phyloP scores from a whole-genome alignment of 2,888 invertebrate genomes.

The Nymphalis urticae region DNA sequence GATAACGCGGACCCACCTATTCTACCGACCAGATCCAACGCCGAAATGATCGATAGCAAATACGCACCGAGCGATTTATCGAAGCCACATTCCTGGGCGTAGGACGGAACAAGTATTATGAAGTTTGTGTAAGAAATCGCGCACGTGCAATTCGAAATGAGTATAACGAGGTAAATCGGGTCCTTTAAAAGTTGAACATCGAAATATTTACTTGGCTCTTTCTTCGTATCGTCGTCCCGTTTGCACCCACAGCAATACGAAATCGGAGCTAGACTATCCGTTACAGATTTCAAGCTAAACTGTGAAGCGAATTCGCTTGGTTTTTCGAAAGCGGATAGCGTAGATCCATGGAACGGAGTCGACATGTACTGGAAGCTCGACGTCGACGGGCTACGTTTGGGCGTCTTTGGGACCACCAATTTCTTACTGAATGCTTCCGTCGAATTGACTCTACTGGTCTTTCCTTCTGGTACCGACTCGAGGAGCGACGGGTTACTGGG shows the following conservation, averaged over 20 bases:
- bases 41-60: constrained; percentile 89
- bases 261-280: constrained; percentile 78
- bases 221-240: constrained; percentile 58
- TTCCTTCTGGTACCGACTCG: constrained; percentile 87
- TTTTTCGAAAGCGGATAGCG: constrained; percentile 88
- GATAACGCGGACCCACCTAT: constrained; percentile 93
- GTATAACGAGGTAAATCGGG: constrained; percentile 89
- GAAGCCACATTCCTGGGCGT: constrained; percentile 86
- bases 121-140: constrained; percentile 94
- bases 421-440: constrained; percentile 70
- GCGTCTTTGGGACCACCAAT: constrained; percentile 70
- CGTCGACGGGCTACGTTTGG: constrained; percentile 87
- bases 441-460: constrained; percentile 61
- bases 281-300: constrained; percentile 86
- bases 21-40: constrained; percentile 89
- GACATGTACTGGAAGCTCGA: constrained; percentile 93
- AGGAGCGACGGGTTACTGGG: constrained; percentile 84
- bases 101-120: constrained; percentile 89
- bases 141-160: constrained; percentile 92
- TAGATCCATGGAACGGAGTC: constrained; percentile 92
- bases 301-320: constrained; percentile 90
- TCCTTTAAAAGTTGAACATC: constrained; percentile 88
- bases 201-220: constrained; percentile 85
- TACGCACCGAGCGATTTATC: constrained; percentile 87
- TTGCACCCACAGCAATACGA: constrained; percentile 68